Conservation (phyloP, 2,797 vertebrate genomes). For the Sebastes reedi region DNA sequence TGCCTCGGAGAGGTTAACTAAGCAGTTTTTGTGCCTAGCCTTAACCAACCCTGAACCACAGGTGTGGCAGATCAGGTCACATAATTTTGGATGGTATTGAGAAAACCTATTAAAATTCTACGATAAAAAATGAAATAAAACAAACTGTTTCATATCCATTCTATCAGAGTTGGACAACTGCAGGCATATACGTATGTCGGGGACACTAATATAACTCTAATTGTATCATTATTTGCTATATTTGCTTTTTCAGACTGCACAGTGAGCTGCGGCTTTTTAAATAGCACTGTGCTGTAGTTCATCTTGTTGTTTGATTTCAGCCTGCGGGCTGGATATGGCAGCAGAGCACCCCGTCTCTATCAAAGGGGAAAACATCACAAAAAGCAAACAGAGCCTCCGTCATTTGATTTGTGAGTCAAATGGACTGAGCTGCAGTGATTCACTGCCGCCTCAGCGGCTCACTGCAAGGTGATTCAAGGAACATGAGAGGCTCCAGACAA, state of each 20-base stretch:
- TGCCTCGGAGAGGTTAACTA: too few relatives aligned
- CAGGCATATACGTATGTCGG: background rate
- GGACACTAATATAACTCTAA: background rate
- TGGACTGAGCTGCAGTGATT: slow-evolving; percentile 38
- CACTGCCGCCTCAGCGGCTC: slow-evolving; percentile 13
- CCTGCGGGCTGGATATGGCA: slow-evolving; percentile 14
- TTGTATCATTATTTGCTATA: background rate
- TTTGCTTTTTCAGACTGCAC: background rate
- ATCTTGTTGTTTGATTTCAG: slow-evolving; percentile 21
- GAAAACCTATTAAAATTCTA: background rate
- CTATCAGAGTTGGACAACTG: background rate
- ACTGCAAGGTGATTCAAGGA: slow-evolving; percentile 46
- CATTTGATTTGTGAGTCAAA: slow-evolving; percentile 53
- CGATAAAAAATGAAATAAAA: background rate
- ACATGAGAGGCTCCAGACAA: slow-evolving; percentile 10
- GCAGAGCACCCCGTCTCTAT: slow-evolving; percentile 8
- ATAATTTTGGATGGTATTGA: too few relatives aligned
- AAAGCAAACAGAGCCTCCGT: slow-evolving; percentile 31
- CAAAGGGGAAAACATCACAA: slow-evolving; percentile 22
- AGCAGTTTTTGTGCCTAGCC: too few relatives aligned
- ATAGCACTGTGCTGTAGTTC: background rate
- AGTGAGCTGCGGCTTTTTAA: slow-evolving; percentile 10
- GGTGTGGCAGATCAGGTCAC: background rate
- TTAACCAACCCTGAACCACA: background rate
- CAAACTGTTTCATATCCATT: background rate